phyloP scores from a whole-genome alignment of 2,888 invertebrate species.

The Dasysyrphus albostriatus region DNA sequence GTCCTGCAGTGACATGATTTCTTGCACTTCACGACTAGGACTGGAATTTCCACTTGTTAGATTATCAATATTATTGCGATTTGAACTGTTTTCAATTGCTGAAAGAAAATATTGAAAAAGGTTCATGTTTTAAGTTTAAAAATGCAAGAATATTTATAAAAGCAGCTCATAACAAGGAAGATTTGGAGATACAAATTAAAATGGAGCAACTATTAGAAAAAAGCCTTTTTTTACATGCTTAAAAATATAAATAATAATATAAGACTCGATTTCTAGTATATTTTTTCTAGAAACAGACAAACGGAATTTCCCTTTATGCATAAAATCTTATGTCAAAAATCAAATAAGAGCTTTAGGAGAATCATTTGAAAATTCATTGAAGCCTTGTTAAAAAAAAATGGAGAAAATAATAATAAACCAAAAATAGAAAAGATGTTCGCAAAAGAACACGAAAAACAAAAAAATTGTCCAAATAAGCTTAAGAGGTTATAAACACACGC shows the following conservation, averaged over 20 bases:
- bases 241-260: neutral
- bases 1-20: conserved; percentile 91
- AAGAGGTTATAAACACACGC: neutral
- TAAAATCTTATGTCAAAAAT: neutral
- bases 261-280: too few relatives aligned
- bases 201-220: neutral
- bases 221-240: neutral
- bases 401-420: neutral
- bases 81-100: conserved; percentile 64
- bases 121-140: neutral
- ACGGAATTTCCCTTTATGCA: neutral
- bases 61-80: conserved; percentile 78
- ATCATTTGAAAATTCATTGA: neutral
- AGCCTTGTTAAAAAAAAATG: neutral
- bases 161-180: neutral
- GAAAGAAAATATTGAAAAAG: neutral
- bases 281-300: neutral
- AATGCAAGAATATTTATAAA: neutral
- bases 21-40: conserved; percentile 94
- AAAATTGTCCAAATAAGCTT: neutral
- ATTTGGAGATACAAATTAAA: neutral
- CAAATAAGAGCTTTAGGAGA: too few relatives aligned
- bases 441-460: neutral
- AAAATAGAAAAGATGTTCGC: neutral
- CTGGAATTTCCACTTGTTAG: conserved; percentile 93